These are phyloP conservation scores for Procavia capensis DNA, from an alignment of 2,113 vertebrate species.

Conservation along the genomic window DNA sequence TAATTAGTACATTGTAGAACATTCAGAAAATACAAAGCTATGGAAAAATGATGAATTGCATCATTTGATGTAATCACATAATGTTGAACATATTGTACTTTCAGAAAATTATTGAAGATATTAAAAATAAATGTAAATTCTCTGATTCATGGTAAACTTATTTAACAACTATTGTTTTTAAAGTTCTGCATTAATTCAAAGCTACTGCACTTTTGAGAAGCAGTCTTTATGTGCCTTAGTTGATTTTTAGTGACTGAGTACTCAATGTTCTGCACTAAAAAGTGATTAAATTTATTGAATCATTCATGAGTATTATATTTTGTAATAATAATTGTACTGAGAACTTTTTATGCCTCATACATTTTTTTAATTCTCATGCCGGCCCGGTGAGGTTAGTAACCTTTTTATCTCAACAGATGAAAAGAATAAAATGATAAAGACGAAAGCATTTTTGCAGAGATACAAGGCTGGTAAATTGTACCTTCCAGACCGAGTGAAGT, in stretches of 20 bases:
- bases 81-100: not conserved
- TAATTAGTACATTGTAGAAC: not conserved
- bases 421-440: not conserved
- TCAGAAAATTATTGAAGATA: not conserved
- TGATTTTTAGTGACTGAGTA: not conserved
- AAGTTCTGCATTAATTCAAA: not conserved
- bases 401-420: not conserved
- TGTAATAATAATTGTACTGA: not conserved
- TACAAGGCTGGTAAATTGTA: not conserved
- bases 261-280: not conserved
- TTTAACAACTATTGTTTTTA: not conserved
- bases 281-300: not conserved
- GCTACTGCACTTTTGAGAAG: accelerated
- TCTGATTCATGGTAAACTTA: not conserved
- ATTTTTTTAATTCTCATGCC: not conserved
- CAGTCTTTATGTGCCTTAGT: not conserved
- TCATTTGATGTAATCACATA: not conserved
- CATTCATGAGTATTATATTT: not conserved
- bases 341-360: not conserved
- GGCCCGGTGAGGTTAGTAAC: not conserved
- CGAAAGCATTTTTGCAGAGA: not conserved
- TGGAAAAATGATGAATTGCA: not conserved
- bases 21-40: not conserved
- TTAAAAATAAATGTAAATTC: not conserved
- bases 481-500: not conserved